Evolutionary conservation across 2,797 vertebrate genomes (phyloP).

Genomic region (Tamandua tetradactyla): DNA sequence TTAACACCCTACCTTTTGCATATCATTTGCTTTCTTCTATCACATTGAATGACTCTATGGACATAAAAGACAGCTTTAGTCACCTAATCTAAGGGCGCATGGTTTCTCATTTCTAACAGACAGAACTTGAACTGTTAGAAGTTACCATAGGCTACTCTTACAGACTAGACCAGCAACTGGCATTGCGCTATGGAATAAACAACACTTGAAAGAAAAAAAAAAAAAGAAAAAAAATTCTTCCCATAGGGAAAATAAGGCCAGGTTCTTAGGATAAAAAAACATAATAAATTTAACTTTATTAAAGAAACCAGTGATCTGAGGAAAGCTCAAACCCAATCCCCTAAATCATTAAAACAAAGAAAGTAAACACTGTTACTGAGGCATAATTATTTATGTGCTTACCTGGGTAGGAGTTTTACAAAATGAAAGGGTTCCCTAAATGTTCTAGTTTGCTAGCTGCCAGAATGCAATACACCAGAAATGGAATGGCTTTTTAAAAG

Average conservation of each 20-base stretch:
- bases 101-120: not conserved
- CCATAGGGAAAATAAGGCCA: slow-evolving; percentile 1
- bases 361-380: not conserved
- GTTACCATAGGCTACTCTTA: not conserved
- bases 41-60: not conserved
- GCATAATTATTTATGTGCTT: not conserved
- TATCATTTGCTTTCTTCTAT: not conserved
- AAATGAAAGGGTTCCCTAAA: not conserved
- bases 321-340: not conserved
- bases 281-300: not conserved
- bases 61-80: not conserved
- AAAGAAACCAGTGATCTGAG: not conserved
- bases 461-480: too few relatives aligned
- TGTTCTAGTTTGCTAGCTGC: too few relatives aligned
- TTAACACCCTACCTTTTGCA: not conserved
- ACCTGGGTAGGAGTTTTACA: not conserved
- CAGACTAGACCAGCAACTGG: not conserved
- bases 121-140: not conserved
- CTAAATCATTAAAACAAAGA: not conserved
- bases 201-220: too few relatives aligned
- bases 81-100: not conserved
- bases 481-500: too few relatives aligned
- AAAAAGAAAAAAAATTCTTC: not conserved
- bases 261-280: slow-evolving; percentile 39
- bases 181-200: not conserved